Evolutionary conservation across 2,113 vertebrate genomes (phyloP).

Genomic region (Sebastes fasciatus): DNA sequence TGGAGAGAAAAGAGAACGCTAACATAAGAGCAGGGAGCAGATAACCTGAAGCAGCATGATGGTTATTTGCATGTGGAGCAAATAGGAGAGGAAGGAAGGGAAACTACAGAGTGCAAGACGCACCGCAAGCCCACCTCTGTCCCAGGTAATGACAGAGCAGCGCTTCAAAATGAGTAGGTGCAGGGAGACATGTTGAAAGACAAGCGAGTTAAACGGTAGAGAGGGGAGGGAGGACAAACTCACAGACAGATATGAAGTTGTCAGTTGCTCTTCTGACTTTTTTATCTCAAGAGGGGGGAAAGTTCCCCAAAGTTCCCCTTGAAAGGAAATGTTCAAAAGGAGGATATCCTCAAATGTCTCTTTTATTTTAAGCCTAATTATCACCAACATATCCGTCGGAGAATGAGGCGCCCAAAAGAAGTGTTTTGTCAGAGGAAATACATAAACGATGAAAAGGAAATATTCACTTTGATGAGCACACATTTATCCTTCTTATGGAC

Average conservation of each 20-base stretch:
- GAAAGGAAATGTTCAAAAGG: slow-evolving; percentile 52
- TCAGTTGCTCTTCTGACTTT: slow-evolving; percentile 40
- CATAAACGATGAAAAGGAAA: slow-evolving; percentile 75
- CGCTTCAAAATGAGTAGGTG: slow-evolving; percentile 74
- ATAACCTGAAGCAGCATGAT: slow-evolving; percentile 33
- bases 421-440: slow-evolving; percentile 65
- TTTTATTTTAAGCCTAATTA: slow-evolving; percentile 73
- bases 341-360: slow-evolving; percentile 51
- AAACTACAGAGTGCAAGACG: slow-evolving; percentile 59
- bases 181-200: slow-evolving; percentile 58
- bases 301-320: slow-evolving; percentile 55
- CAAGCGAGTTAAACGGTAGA: slow-evolving; percentile 55
- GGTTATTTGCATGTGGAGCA: slow-evolving; percentile 51
- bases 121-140: slow-evolving; percentile 55
- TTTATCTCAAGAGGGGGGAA: slow-evolving; percentile 46
- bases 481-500: slow-evolving; percentile 55
- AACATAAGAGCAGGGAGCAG: slow-evolving; percentile 39
- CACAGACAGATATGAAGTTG: slow-evolving; percentile 44
- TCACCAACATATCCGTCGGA: slow-evolving; percentile 63
- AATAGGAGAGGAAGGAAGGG: slow-evolving; percentile 51
- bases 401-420: slow-evolving; percentile 46
- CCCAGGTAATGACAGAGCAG: slow-evolving; percentile 77
- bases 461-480: slow-evolving; percentile 74
- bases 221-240: slow-evolving; percentile 56
- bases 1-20: slow-evolving; percentile 32